Base-by-base conservation (phyloP, 2,888 invertebrate genomes). In the Apodemia mormo region DNA sequence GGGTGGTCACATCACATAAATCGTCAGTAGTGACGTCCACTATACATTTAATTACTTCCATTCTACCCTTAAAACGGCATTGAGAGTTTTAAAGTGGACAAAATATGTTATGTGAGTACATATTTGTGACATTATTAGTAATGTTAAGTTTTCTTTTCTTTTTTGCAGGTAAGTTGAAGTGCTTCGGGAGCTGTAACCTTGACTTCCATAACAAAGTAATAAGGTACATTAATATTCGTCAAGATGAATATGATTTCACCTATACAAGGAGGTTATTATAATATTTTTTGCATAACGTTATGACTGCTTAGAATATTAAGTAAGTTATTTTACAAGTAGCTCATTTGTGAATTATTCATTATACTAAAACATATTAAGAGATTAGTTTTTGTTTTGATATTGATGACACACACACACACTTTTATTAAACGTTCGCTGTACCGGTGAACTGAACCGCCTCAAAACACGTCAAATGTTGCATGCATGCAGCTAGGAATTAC, bases 1-100 rank as follows among this genome's bases (percentile, higher is more conserved):
- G 88, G 90, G 89, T 86, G 87, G 85, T 81, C 85, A 81, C 79
- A 80, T 80, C 83, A 84, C 78, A 87, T 88, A 87, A 82, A 88
- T 87, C 84, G 82, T 82, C 80, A 78, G 80, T 79, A 83, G 76
- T 83, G 86, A 85, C 85, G 82, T 82, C 79, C 74, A 79, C 78
- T 77, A 77, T 82, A 82, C 79, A 77, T 83, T 85, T 89, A 89
- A 87, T 90, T 89, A 84, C 85, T 79, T 78, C 72, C 74, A 75
- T 82, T 80, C 79, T 81, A 80, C 83, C 83, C 85, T 78, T 74
- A 74, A 75, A 70, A 54, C 2, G 8, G 14, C 14, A 30, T 33
- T 61, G 72, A 68, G 72, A 70, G 52, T 74, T 71, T 75, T 74
- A 72, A 67, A 73, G 71, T 75, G 67, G 72, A 69, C 68, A 72